phyloP scores from a whole-genome alignment of 2,113 vertebrate species.

The Cavia porcellus region DNA sequence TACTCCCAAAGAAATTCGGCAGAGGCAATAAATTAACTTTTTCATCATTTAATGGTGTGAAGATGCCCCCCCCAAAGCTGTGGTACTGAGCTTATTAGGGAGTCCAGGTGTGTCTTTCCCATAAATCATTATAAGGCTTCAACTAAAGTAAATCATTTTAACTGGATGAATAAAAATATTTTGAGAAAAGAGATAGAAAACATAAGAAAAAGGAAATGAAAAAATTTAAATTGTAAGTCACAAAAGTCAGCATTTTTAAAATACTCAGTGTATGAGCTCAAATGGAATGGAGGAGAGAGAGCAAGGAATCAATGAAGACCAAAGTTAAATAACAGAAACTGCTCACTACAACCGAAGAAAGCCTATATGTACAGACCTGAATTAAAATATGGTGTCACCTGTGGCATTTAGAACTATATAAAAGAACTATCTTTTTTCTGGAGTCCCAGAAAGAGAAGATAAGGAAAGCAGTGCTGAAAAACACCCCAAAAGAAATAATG shows the following conservation, averaged over 20 bases:
- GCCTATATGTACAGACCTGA: no score
- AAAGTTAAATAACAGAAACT: neutral
- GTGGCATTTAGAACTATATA: neutral
- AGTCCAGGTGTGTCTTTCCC: neutral
- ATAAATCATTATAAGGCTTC: neutral
- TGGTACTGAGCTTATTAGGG: neutral
- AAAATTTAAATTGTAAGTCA: neutral
- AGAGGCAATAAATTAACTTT: neutral
- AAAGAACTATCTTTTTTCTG: neutral
- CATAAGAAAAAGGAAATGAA: neutral
- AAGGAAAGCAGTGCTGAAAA: neutral
- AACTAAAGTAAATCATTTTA: neutral
- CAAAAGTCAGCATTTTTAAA: neutral
- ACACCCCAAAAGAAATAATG: neutral
- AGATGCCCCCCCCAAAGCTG: fast-evolving
- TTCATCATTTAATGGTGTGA: neutral
- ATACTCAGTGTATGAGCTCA: neutral
- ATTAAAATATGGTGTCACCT: neutral
- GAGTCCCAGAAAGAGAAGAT: neutral
- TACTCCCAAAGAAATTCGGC: neutral
- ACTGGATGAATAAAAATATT: neutral
- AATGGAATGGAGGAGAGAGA: neutral
- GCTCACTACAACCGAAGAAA: neutral
- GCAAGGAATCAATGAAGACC: neutral
- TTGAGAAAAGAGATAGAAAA: neutral